Conservation (phyloP, 2,113 vertebrate species). For the Pterocles orientalis region DNA sequence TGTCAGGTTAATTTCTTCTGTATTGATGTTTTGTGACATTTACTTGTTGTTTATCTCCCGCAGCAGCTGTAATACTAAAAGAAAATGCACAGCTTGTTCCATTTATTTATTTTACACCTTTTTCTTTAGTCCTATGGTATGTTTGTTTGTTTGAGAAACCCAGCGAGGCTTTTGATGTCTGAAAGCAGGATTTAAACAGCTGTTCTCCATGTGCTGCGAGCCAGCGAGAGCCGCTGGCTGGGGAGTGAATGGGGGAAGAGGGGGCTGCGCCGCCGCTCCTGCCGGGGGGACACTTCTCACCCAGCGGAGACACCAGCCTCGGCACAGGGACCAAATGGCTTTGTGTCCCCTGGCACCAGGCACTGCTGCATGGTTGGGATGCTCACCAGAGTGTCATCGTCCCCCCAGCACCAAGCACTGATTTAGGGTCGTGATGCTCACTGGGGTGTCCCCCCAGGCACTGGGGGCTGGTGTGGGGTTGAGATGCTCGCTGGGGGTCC, state of each 20-base stretch:
- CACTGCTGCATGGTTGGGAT: rapidly evolving
- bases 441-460: background rate
- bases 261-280: background rate
- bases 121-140: constrained; percentile 74
- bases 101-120: constrained; percentile 82
- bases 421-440: background rate
- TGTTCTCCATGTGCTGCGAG: constrained; percentile 55
- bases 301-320: background rate
- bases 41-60: constrained; percentile 79
- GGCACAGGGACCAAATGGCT: background rate
- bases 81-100: constrained; percentile 77
- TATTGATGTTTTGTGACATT: constrained; percentile 81
- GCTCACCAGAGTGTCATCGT: too few species aligned
- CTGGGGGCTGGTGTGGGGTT: too few species aligned
- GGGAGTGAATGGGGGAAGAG: background rate
- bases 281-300: background rate
- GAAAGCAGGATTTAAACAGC: constrained; percentile 74
- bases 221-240: constrained; percentile 5
- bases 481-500: rapidly evolving
- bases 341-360: rapidly evolving
- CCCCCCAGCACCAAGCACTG: too few species aligned
- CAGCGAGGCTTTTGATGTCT: constrained; percentile 78
- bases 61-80: constrained; percentile 78
- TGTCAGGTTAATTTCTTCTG: constrained; percentile 80
- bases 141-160: constrained; percentile 81